phyloP scores from a whole-genome alignment of 2,797 vertebrate genomes.

The Rhinophrynus dorsalis region DNA sequence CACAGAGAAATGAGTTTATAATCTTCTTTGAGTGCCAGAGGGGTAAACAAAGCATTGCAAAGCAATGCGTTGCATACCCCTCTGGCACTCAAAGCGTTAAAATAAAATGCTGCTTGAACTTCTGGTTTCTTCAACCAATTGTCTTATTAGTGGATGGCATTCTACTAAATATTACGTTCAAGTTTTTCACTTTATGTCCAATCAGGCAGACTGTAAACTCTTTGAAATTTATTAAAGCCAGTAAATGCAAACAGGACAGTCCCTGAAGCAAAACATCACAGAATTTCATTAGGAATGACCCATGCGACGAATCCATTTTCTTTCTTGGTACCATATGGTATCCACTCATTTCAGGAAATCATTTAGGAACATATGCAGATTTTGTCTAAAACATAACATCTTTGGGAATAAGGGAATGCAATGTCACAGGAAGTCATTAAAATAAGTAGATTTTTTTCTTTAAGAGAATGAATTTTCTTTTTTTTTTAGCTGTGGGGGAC shows the following conservation, averaged over 20 bases:
- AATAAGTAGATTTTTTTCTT: slow-evolving; percentile 48
- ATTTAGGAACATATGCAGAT: slow-evolving; percentile 69
- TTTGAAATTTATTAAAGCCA: slow-evolving; percentile 28
- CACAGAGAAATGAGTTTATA: too few species aligned
- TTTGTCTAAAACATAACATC: slow-evolving; percentile 70
- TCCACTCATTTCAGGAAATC: slow-evolving; percentile 75
- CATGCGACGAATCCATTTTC: slow-evolving; percentile 60
- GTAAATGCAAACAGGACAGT: slow-evolving; percentile 51
- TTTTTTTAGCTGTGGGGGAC: too few species aligned
- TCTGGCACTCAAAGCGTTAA: too few species aligned
- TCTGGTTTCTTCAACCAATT: slow-evolving; percentile 18
- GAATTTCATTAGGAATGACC: slow-evolving; percentile 62
- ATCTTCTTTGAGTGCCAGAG: too few species aligned
- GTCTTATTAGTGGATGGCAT: slow-evolving; percentile 3
- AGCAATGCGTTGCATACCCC: too few species aligned
- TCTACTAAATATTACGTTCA: slow-evolving; percentile 11
- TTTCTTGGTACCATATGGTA: slow-evolving; percentile 69
- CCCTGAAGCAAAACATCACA: slow-evolving; percentile 57
- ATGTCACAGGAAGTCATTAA: slow-evolving; percentile 69
- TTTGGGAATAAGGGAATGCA: slow-evolving; percentile 61
- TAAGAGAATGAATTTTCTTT: too few species aligned
- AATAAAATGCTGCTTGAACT: background rate
- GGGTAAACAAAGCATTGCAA: too few species aligned
- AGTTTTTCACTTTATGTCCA: slow-evolving; percentile 36
- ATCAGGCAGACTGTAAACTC: slow-evolving; percentile 41